These are phyloP conservation scores for Cyprinodon tularosa DNA, from an alignment of 2,113 vertebrate genomes.

Conservation along the genomic window DNA sequence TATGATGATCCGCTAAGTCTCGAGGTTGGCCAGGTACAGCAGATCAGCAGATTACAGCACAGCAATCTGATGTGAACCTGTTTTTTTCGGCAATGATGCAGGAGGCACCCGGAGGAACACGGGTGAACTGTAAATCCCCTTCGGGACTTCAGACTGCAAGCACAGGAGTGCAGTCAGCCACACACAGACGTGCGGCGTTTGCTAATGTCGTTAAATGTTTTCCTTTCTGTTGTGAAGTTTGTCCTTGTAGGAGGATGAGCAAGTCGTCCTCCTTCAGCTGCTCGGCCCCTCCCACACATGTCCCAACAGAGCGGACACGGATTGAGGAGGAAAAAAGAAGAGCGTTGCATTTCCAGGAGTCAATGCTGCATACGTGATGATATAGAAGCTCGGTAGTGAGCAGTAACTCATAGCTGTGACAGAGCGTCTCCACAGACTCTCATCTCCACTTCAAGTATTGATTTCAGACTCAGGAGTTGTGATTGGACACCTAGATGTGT, in stretches of 20 bases:
- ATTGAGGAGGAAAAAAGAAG: slow-evolving; percentile 14
- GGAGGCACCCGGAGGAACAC: slow-evolving; percentile 17
- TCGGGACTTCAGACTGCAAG: background rate
- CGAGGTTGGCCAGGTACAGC: slow-evolving; percentile 29
- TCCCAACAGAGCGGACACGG: slow-evolving; percentile 4
- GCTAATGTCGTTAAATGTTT: slow-evolving; percentile 43
- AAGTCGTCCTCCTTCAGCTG: slow-evolving; percentile 28
- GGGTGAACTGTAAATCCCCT: slow-evolving; percentile 28
- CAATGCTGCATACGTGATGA: slow-evolving; percentile 49
- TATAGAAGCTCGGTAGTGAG: slow-evolving; percentile 41
- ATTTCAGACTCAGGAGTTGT: slow-evolving; percentile 44
- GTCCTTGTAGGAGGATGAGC: slow-evolving; percentile 57
- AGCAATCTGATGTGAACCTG: slow-evolving; percentile 45
- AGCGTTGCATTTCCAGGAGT: slow-evolving; percentile 58
- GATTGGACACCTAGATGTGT: slow-evolving; percentile 24
- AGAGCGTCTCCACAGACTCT: slow-evolving; percentile 9
- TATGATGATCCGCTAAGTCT: slow-evolving; percentile 31
- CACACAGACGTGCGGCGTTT: slow-evolving; percentile 11
- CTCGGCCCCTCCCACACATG: slow-evolving; percentile 26
- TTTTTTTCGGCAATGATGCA: slow-evolving; percentile 47
- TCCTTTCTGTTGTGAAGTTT: slow-evolving; percentile 27
- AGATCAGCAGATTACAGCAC: slow-evolving; percentile 51
- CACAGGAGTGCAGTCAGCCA: background rate
- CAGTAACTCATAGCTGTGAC: slow-evolving; percentile 44
- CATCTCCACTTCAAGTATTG: slow-evolving; percentile 41